Base-by-base conservation (phyloP, 2,113 vertebrate species). In the Elachura formosa region DNA sequence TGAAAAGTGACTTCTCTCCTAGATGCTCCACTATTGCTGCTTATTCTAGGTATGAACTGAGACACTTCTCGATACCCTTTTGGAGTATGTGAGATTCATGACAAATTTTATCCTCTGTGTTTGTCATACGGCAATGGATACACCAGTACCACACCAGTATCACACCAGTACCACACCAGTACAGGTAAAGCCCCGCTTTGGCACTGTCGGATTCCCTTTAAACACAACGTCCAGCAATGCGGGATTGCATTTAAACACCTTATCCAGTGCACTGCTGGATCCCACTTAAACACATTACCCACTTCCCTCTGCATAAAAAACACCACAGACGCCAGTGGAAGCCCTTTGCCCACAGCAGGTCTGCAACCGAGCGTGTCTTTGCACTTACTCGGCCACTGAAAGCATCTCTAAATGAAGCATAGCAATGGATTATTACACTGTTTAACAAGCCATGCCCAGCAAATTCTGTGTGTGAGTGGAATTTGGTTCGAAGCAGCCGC, bases 401-500 rank as follows among this genome's bases (percentile, higher is more conserved):
- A 28, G 8, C 6, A 7, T 11, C 51, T 40, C 54, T 23, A 13
- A 34, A 41, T 33, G 14, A 48, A 11, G 46, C 22, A 19, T 0
- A 55, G 0, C 4, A 19, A 25, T 14, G 4, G 22, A 26, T 43
- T 7, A 26, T 43, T 7, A 19, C 21, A 29, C 2, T 14, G 1
- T 34, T n/a, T 12, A 34, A 24, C 52, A 13, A 41, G 16, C 8
- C 23, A 18, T 0, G 3, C 11, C 33, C 38, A 0, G 43, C 10
- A 54, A 46, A 36, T 49, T 9, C 16, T 2, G 12, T 8, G 36
- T 1, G 11, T 2, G 29, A 15, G 11, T 14, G 3, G 33, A 21
- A 16, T 12, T 18, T 0, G 4, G 2, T 2, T 26, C 19, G 4
- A 6, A 48, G 3, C n/a, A 23, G 4, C 4, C 2, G 6, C 8